Base-by-base conservation (phyloP, 2,113 vertebrate genomes). In the Rhynchomys soricoides region DNA sequence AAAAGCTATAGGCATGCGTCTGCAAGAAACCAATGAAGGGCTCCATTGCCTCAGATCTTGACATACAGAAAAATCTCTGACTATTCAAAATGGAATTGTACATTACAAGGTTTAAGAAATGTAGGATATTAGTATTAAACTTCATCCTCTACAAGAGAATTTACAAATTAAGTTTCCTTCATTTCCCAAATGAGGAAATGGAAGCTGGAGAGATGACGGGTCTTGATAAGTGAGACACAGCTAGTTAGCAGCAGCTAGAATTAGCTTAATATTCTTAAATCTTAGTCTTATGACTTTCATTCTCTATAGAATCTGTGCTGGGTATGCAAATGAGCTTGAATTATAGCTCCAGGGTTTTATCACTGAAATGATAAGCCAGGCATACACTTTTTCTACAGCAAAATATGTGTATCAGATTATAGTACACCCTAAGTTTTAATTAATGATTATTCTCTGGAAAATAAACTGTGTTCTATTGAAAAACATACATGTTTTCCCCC, bases 1-100 rank as follows among this genome's bases (percentile, higher is more conserved):
- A 91, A 95, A 95, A 62, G 29, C 82, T 34, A n/a, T 11, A 93
- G 12, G 40, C 13, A 40, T 89, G 37, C 79, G 95, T 94, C 88
- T 79, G 24, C 1, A 78, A 93, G 66, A 79, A 64, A 50, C 21
- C 68, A 43, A 52, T 94, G 59, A 92, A 50, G 77, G 57, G 73
- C 29, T 88, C 22, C 6, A 7, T 52, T n/a, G 22, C 50, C 37
- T 89, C 59, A 70, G 37, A 15, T 83, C 52, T 79, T 34, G 52
- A 86, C 26, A 86, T 12, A n/a, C 50, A 62, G 19, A 43, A 50
- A 96, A 94, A 26, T 45, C n/a, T 93, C 29, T 93, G 81, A 68
- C 89, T 66, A 95, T 73, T 86, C 26, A 64, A 48, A 68, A 43
- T 79, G n/a, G 22, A 89, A 86, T 89, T 81, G 37, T 95, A 0